Evolutionary conservation across 2,797 vertebrate species (phyloP), one percentile per base, ranked within the genome.

Genomic region (Mastacembelus armatus): DNA sequence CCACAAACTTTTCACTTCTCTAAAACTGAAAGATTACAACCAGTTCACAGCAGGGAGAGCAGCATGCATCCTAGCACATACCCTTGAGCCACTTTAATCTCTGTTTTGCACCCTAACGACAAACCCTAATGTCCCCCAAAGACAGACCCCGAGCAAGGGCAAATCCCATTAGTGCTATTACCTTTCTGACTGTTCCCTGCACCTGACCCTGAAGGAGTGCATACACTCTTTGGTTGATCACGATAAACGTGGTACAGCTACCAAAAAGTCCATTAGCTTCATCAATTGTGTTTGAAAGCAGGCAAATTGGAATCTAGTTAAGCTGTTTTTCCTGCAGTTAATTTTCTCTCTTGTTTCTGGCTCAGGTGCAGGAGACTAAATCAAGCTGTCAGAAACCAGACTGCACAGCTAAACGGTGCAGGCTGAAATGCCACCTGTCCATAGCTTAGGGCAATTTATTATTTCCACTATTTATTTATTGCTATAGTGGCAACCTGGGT

Each of bases 391-490:
- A 90, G 82, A 81, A 85, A 87, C 79, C 89, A 89, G 85, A 91
- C 85, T 89, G 86, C 84, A 84, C 78, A 78, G 81, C 83, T 91
- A 88, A 91, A 88, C 67, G 69, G 86, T 84, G 78, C 88, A 85
- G 81, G 74, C 91, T 89, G 87, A 92, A 92, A 90, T 86, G 78
- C 88, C 88, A 92, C 90, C 89, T 92, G 90, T 90, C 85, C 82
- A 71, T 71, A 78, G 81, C 87, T 85, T 78, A 72, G 85, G 81
- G 84, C 74, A 36, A 90, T 91, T 85, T 86, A 88, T 92, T 84
- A 77, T 78, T 77, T 68, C 65, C 40, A 35, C 45, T 50, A 70
- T 81, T 82, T 83, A 87, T 92, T 90, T 89, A 86, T 89, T 86
- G 90, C 66, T 72, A 50, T 63, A 81, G 66, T 57, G 54, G 71